phyloP scores from a whole-genome alignment of 2,888 invertebrate genomes.

The Coelogynopora nodosa region DNA sequence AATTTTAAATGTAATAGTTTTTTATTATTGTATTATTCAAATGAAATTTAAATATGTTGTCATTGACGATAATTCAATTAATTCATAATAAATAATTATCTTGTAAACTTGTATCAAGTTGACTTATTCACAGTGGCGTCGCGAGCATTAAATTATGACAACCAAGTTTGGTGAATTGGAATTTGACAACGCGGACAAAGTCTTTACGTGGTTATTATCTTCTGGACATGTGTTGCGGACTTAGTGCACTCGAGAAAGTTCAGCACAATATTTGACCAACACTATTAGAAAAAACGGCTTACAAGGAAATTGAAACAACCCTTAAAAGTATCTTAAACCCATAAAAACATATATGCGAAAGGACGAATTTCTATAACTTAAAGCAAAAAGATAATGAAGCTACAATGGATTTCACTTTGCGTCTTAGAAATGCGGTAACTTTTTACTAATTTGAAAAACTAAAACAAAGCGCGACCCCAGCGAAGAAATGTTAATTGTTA shows the following conservation, averaged over 20 bases:
- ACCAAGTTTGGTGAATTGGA: slow-evolving; percentile 23
- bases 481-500: not conserved
- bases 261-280: too few species aligned
- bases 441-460: not conserved
- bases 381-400: slow-evolving; percentile 30
- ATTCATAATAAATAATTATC: not conserved
- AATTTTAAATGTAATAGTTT: not conserved
- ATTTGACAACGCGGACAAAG: slow-evolving; percentile 6
- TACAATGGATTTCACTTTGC: not conserved
- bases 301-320: not conserved
- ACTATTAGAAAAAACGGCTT: too few species aligned
- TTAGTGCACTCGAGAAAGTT: too few species aligned
- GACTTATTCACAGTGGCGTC: slow-evolving; percentile 25
- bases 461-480: not conserved
- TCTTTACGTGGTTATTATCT: not conserved
- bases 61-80: not conserved
- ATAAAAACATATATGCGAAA: not conserved
- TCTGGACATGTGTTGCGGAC: too few species aligned
- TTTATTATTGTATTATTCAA: not conserved
- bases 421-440: not conserved
- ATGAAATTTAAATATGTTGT: slow-evolving; percentile 16
- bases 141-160: slow-evolving; percentile 25
- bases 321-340: not conserved
- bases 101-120: not conserved
- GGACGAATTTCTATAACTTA: slow-evolving; percentile 7